Evolutionary conservation across 2,797 vertebrate species (phyloP).

Genomic region (Melanotaenia boesemani): DNA sequence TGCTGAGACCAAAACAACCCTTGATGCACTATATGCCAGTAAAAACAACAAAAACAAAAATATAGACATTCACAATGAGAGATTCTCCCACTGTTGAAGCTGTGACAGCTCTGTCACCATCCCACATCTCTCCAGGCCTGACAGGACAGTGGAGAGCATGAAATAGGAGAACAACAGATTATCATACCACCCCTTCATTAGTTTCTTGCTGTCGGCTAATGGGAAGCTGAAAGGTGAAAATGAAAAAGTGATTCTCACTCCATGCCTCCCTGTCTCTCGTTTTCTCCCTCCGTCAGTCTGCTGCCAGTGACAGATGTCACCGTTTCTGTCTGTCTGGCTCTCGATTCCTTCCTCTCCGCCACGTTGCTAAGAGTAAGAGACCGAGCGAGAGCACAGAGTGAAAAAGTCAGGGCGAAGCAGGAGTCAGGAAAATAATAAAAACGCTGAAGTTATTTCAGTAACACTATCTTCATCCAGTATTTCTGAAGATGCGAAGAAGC

Average conservation of each 20-base stretch:
- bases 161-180: slow-evolving; percentile 62
- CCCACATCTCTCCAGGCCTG: slow-evolving; percentile 66
- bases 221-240: slow-evolving; percentile 74
- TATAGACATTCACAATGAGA: slow-evolving; percentile 36
- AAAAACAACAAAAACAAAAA: slow-evolving; percentile 37
- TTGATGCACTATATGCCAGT: slow-evolving; percentile 10
- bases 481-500: slow-evolving; percentile 36
- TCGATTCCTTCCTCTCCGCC: slow-evolving; percentile 41
- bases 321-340: slow-evolving; percentile 58
- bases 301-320: slow-evolving; percentile 72
- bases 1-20: slow-evolving; percentile 26
- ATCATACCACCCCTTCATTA: slow-evolving; percentile 70
- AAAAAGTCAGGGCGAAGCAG: slow-evolving; percentile 49
- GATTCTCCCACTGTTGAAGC: slow-evolving; percentile 32
- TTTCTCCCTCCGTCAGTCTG: slow-evolving; percentile 61
- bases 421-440: slow-evolving; percentile 56
- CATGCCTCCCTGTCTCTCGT: slow-evolving; percentile 48
- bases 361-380: slow-evolving; percentile 42
- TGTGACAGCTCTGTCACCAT: slow-evolving; percentile 61
- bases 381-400: slow-evolving; percentile 37
- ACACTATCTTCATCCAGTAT: slow-evolving; percentile 44
- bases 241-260: slow-evolving; percentile 66
- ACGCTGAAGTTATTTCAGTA: slow-evolving; percentile 52
- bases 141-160: slow-evolving; percentile 65
- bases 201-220: slow-evolving; percentile 69